phyloP scores from a whole-genome alignment of 2,113 vertebrate species.

The Gorsachius goisagi region DNA sequence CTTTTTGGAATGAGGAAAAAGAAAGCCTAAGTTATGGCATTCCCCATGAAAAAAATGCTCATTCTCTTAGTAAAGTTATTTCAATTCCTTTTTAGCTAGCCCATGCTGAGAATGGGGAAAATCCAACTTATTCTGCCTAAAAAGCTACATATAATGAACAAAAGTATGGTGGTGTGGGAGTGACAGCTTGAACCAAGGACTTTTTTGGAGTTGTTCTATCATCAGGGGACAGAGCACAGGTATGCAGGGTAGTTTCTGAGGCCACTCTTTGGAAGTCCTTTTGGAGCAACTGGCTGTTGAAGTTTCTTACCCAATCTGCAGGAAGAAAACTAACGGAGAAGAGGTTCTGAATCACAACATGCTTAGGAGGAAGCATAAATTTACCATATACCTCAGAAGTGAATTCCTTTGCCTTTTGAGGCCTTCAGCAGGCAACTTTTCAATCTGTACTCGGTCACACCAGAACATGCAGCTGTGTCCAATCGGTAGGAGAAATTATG shows the following conservation, averaged over 20 bases:
- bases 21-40: background rate
- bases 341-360: background rate
- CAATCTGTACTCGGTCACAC: background rate
- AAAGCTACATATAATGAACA: background rate
- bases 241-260: background rate
- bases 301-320: background rate
- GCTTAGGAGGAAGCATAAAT: background rate
- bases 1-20: background rate
- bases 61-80: background rate
- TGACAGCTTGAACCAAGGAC: background rate
- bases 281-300: background rate
- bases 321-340: background rate
- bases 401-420: background rate
- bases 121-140: background rate
- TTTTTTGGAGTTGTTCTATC: background rate
- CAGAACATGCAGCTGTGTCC: background rate
- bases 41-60: background rate
- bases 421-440: background rate
- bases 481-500: background rate
- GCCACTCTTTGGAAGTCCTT: background rate
- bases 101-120: background rate
- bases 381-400: background rate
- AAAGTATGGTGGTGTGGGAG: background rate
- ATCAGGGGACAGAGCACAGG: background rate
- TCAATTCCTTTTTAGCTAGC: background rate